Evolutionary conservation across 2,113 vertebrate genomes (phyloP).

Genomic region (Dinomys branickii): DNA sequence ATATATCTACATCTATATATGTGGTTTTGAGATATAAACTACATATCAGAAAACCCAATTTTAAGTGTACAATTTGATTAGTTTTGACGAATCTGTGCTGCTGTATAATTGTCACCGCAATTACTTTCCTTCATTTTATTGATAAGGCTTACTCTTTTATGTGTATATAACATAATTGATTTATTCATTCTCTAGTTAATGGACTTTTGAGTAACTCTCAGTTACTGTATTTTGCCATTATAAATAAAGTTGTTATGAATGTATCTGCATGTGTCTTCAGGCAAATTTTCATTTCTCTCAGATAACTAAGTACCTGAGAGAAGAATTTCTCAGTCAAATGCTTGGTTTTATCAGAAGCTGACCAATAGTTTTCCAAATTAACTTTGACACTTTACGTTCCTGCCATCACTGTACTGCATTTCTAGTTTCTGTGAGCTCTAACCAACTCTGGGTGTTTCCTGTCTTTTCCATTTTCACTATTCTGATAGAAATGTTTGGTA

Average conservation of each 20-base stretch:
- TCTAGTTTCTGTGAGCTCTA: background rate
- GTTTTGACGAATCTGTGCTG: background rate
- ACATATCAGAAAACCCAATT: background rate
- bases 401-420: background rate
- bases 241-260: background rate
- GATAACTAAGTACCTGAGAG: background rate
- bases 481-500: too few relatives aligned
- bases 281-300: background rate
- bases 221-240: background rate
- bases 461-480: background rate
- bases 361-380: background rate
- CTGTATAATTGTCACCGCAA: background rate
- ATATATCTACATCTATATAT: background rate
- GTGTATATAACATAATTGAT: background rate
- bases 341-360: constrained; percentile 4
- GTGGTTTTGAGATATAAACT: background rate
- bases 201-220: background rate
- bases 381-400: background rate
- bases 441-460: background rate
- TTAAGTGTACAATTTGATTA: background rate
- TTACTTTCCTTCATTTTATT: background rate
- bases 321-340: background rate
- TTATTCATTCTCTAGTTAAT: background rate
- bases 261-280: background rate
- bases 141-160: background rate